Evolutionary conservation across 2,797 vertebrate genomes (phyloP).

Genomic region (Streptopelia turtur): DNA sequence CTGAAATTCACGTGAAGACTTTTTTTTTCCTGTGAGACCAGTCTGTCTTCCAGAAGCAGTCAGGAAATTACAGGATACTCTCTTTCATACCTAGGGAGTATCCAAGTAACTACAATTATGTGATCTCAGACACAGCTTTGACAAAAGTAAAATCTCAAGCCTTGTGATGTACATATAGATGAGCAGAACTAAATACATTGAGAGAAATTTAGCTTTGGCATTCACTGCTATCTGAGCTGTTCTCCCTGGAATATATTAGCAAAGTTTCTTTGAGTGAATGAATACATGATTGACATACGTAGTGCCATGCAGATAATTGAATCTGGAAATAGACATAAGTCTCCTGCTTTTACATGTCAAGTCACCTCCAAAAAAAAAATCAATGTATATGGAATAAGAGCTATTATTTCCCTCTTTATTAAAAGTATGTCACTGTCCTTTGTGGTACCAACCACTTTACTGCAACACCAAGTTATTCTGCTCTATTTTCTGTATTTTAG

Average conservation of each 20-base stretch:
- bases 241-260: background rate
- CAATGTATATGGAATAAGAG: background rate
- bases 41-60: background rate
- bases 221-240: background rate
- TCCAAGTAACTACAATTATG: too few species aligned
- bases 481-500: background rate
- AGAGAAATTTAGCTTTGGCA: background rate
- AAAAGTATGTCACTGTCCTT: background rate
- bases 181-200: background rate
- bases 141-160: background rate
- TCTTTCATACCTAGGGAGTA: background rate
- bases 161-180: background rate
- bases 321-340: background rate
- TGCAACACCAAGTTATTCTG: background rate
- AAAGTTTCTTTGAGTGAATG: background rate
- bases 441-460: background rate
- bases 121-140: background rate
- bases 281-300: background rate
- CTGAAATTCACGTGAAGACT: background rate
- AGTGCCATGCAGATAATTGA: background rate
- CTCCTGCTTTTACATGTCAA: background rate
- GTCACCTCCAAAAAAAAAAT: background rate
- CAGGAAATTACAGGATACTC: background rate
- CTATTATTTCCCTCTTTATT: background rate
- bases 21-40: background rate